Base-by-base conservation (phyloP, 2,113 vertebrate genomes). In the Platichthys stellatus region DNA sequence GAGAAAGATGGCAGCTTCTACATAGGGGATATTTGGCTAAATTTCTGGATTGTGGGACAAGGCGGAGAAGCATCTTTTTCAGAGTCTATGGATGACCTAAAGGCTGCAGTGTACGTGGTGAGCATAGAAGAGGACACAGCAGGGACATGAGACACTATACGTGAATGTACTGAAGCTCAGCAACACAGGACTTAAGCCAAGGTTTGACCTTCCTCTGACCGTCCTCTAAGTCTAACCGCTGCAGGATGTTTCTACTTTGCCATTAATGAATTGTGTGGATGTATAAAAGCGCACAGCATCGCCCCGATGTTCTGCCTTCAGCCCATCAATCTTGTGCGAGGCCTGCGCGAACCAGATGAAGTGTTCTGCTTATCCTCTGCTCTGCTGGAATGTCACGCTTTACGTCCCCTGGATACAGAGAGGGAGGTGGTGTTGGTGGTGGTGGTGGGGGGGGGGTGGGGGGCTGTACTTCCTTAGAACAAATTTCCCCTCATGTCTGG, bases 381-480 rank as follows among this genome's bases (percentile, higher is more conserved):
- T 74, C 72, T 65, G 83, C 76, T 82, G 86, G 90, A 91, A 90
- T 82, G 86, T 89, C 77, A 89, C 65, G 78, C 83, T 85, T 82
- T 87, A 86, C 64, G 63, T 93, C 85, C 76, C 71, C 78, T 87
- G 79, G 68, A 85, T 76, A 64, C 67, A n/a, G 28, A 23, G 62
- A 23, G 26, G 17, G 57, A 12, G n/a, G 11, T 11, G 21, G 21
- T 1, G 53, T 11, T 9, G 35, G 20, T 17, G 59, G 17, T 7
- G 20, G 61, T 9, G 18, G n/a, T 2, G 58, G 4, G 53, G 20
- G 14, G 15, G 59, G 31, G 8, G 26, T 17, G 12, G 54, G 68
- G 68, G 68, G 83, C 87, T 87, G 88, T 66, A 66, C 82, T 90
- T 88, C 85, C 70, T 91, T 88, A 89, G 82, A 88, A 89, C 83